These are phyloP conservation scores for Trachops cirrhosus DNA, from an alignment of 2,797 vertebrate species.

Conservation along the genomic window DNA sequence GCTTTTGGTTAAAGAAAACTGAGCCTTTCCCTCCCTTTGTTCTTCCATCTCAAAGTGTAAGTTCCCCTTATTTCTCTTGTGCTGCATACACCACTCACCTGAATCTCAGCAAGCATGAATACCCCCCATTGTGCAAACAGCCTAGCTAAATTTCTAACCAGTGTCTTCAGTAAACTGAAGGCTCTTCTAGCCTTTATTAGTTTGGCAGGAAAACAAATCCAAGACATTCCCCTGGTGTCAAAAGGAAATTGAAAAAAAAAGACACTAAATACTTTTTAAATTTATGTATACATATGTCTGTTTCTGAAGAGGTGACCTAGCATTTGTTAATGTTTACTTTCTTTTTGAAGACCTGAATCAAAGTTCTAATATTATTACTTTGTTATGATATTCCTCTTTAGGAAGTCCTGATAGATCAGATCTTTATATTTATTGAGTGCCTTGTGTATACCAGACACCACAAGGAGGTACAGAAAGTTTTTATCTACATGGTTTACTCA, in stretches of 20 bases:
- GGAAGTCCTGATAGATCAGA: background rate
- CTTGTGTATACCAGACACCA: background rate
- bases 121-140: background rate
- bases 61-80: background rate
- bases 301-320: background rate
- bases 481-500: background rate
- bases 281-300: background rate
- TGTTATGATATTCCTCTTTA: background rate
- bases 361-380: background rate
- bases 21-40: background rate
- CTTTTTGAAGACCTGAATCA: conserved; percentile 26
- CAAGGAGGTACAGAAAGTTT: background rate
- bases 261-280: background rate
- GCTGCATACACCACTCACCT: background rate
- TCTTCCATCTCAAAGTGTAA: background rate
- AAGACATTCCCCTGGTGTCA: background rate
- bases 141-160: background rate
- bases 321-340: background rate
- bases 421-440: background rate
- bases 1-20: background rate
- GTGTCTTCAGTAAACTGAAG: background rate
- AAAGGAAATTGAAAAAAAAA: background rate
- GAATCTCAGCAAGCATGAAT: background rate
- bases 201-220: conserved; percentile 14
- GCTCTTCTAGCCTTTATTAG: background rate